These are phyloP conservation scores for Antechinus flavipes DNA, from an alignment of 2,113 vertebrate genomes.

Conservation along the genomic window DNA sequence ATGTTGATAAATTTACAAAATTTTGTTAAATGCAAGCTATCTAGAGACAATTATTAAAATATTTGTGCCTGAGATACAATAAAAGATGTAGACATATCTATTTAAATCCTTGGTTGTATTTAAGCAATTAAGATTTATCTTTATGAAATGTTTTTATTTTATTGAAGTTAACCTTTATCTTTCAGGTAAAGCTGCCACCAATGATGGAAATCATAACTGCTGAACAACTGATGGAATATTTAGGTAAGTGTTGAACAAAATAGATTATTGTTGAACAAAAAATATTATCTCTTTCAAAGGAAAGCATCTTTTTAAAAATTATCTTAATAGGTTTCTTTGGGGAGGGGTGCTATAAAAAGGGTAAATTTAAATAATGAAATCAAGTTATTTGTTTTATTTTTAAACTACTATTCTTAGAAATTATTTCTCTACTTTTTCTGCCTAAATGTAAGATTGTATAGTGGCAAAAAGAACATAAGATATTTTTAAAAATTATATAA, in stretches of 20 bases:
- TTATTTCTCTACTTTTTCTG: conserved; percentile 55
- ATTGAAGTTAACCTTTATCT: conserved; percentile 75
- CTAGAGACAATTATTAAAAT: conserved; percentile 1
- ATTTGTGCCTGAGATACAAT: not conserved
- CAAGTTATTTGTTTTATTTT: conserved; percentile 46
- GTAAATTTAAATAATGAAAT: conserved; percentile 59
- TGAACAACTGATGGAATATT: conserved; percentile 99
- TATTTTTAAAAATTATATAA: conserved; percentile 42
- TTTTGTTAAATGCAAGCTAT: not conserved
- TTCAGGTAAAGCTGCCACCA: conserved; percentile 97
- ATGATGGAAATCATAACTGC: conserved; percentile 99
- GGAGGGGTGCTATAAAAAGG: conserved; percentile 31
- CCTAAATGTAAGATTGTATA: conserved; percentile 37
- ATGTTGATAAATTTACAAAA: not conserved
- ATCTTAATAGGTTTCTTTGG: conserved; percentile 28
- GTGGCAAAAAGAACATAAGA: conserved; percentile 34
- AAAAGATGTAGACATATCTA: not conserved
- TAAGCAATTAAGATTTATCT: not conserved
- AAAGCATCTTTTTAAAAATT: conserved; percentile 56
- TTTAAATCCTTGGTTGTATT: not conserved
- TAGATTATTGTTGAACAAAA: conserved; percentile 25
- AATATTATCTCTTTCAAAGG: conserved; percentile 50
- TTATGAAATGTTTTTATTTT: conserved; percentile 55
- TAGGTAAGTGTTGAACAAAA: conserved; percentile 89
- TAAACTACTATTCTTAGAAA: conserved; percentile 44